Percentiles rank a stretch among this genome's conserved stretches.
Evolutionary conservation across 1,140 invertebrate genomes (phyloP).

Genomic region (Lithobius niger): DNA sequence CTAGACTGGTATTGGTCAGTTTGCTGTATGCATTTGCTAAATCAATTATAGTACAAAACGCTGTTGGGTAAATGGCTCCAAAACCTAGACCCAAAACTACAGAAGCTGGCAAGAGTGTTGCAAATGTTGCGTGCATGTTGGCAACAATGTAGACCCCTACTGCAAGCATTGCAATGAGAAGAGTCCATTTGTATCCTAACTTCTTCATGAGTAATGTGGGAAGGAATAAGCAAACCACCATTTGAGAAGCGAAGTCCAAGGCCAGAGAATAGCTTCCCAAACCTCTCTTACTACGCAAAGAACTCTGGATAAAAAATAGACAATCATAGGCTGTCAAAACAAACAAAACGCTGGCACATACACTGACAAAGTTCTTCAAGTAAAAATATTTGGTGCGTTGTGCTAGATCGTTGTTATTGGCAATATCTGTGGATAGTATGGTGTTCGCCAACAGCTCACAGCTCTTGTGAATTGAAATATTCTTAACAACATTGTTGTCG

Average conservation of each 20-base stretch:
- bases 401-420: no score
- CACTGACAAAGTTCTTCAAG: no score
- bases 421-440: no score
- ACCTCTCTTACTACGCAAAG: conserved; percentile 38
- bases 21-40: no score
- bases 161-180: conserved; percentile 77
- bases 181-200: conserved; percentile 88
- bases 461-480: no score
- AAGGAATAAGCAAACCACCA: conserved; percentile 84
- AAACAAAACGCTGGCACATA: no score
- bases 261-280: conserved; percentile 69
- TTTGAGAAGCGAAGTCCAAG: conserved; percentile 72
- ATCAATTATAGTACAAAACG: no score
- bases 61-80: conserved; percentile 39
- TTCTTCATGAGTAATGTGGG: conserved; percentile 76
- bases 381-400: no score
- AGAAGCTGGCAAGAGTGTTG: conserved; percentile 82
- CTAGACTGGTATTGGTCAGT: no score
- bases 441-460: no score
- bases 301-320: conserved; percentile 10
- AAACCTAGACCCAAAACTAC: conserved; percentile 46
- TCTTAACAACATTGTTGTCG: no score
- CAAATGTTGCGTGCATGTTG: conserved; percentile 80
- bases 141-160: conserved; percentile 87
- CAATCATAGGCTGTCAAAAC: conserved; percentile 1